Conservation (phyloP, 2,888 invertebrate species). For the Sphaerophoria rueppellii region DNA sequence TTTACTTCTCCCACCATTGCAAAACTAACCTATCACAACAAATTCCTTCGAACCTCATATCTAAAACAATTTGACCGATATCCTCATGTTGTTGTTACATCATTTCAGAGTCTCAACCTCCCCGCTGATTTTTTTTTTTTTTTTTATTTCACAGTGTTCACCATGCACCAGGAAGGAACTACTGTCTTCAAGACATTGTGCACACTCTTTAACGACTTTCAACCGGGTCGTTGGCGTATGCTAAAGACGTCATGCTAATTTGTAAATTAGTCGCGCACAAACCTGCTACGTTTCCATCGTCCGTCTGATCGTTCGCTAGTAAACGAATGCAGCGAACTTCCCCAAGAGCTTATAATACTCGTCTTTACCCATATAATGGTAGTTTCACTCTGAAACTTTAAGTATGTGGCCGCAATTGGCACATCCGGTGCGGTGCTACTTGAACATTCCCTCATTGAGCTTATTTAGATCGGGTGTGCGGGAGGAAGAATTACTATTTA, state of each 20-base stretch:
- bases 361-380: background rate
- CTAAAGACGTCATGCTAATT: constrained; percentile 68
- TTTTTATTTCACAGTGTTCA: background rate
- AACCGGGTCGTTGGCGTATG: constrained; percentile 51
- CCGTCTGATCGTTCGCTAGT: constrained; percentile 37
- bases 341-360: constrained; percentile 52
- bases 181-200: background rate
- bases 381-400: constrained; percentile 15
- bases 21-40: constrained; percentile 53
- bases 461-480: constrained; percentile 6
- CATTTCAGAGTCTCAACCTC: background rate
- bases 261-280: constrained; percentile 73
- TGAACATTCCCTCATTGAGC: constrained; percentile 1
- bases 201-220: constrained; percentile 26
- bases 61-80: constrained; percentile 43
- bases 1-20: no score
- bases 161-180: constrained; percentile 12
- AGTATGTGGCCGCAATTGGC: constrained; percentile 70
- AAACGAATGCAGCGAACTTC: constrained; percentile 19
- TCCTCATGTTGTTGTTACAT: constrained; percentile 26
- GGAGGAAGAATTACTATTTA: constrained; percentile 53
- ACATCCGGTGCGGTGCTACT: constrained; percentile 61
- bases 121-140: background rate
- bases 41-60: constrained; percentile 4
- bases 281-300: constrained; percentile 58